These are phyloP conservation scores for Drosophila algonquin DNA, from an alignment of 2,888 invertebrate genomes.

Conservation along the genomic window DNA sequence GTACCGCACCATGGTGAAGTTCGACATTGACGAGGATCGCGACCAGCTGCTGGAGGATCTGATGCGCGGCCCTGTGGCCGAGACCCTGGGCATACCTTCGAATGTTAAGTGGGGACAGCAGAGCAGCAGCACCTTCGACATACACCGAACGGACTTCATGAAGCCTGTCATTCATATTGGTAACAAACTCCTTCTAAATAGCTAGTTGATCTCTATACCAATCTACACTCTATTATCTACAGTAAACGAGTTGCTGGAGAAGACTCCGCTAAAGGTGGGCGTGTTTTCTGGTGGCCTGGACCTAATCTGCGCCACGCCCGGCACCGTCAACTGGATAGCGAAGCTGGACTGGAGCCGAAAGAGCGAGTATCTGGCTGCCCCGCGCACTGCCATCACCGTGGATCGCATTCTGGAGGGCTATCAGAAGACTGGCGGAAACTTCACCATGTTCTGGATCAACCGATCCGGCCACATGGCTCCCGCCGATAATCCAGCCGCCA, in stretches of 20 bases:
- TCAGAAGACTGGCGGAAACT: slow-evolving; percentile 86
- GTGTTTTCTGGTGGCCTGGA: slow-evolving; percentile 93
- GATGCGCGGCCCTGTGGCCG: slow-evolving; percentile 90
- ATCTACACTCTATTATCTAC: slow-evolving; percentile 75
- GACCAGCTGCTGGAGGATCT: slow-evolving; percentile 84
- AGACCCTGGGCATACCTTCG: slow-evolving; percentile 87
- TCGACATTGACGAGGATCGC: slow-evolving; percentile 77
- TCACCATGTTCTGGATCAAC: slow-evolving; percentile 83
- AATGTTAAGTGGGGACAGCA: slow-evolving; percentile 88
- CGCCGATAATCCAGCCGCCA: slow-evolving; percentile 89
- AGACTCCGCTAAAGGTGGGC: slow-evolving; percentile 87
- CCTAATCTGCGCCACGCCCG: slow-evolving; percentile 92
- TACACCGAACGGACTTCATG: slow-evolving; percentile 89
- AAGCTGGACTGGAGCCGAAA: slow-evolving; percentile 88
- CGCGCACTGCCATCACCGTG: slow-evolving; percentile 86
- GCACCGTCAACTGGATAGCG: slow-evolving; percentile 90
- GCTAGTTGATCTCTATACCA: slow-evolving; percentile 54
- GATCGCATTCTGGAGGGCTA: slow-evolving; percentile 89
- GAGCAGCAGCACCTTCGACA: slow-evolving; percentile 86
- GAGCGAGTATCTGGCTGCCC: slow-evolving; percentile 85
- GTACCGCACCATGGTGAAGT: slow-evolving; percentile 71
- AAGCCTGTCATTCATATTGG: slow-evolving; percentile 90
- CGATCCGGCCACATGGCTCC: slow-evolving; percentile 85
- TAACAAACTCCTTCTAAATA: slow-evolving; percentile 68
- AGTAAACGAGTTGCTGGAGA: slow-evolving; percentile 89